phyloP scores from a whole-genome alignment of 2,113 vertebrate species.

The Ivindomyrus marchei region DNA sequence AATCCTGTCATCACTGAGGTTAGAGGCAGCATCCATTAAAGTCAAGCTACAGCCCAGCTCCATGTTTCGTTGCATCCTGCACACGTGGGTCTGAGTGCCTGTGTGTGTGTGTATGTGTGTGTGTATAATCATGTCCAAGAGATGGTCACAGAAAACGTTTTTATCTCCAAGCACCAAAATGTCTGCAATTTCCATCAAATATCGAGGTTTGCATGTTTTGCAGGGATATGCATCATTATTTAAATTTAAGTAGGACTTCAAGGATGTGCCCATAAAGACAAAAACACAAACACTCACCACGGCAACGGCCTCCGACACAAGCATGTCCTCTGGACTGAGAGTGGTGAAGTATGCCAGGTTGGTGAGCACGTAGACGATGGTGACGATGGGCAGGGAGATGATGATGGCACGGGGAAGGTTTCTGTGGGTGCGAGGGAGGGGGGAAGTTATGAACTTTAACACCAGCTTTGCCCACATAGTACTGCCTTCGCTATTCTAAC shows the following conservation, averaged over 20 bases:
- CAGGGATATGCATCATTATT: not conserved
- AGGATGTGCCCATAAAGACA: not conserved
- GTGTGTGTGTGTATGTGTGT: not conserved
- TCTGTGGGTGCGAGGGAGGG: conserved; percentile 47
- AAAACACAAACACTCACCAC: conserved; percentile 68
- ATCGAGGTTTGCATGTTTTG: not conserved
- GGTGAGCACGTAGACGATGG: conserved; percentile 87
- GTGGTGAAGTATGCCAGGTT: conserved; percentile 98
- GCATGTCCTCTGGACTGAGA: conserved; percentile 75
- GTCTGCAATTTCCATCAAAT: not conserved
- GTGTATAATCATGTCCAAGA: not conserved
- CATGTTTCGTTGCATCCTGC: not conserved
- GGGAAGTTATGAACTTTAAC: not conserved
- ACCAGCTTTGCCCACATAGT: not conserved
- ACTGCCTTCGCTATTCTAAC: not conserved
- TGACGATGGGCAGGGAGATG: conserved; percentile 92
- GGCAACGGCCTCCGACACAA: conserved; percentile 81
- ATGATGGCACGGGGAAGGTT: conserved; percentile 96
- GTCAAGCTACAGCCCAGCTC: not conserved
- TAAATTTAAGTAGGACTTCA: not conserved
- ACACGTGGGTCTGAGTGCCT: too few species aligned
- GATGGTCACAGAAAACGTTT: not conserved
- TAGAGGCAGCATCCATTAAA: not conserved
- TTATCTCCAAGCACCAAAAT: not conserved
- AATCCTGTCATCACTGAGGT: not conserved